Evolutionary conservation across 2,888 invertebrate genomes (phyloP).

Genomic region (Tyria jacobaeae): DNA sequence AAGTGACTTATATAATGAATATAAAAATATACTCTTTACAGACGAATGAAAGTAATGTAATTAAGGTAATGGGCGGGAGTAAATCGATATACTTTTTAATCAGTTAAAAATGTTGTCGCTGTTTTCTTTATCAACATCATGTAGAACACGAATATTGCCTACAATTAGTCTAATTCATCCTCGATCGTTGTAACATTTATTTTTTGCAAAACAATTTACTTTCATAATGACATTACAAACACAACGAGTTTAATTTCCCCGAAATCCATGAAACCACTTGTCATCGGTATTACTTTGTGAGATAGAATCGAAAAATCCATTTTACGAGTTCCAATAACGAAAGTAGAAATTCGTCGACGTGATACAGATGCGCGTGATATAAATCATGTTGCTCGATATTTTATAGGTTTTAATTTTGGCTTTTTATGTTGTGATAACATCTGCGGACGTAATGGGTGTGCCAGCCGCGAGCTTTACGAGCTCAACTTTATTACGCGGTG

Average conservation of each 20-base stretch:
- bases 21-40: background rate
- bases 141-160: background rate
- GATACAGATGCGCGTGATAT: conserved; percentile 62
- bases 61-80: conserved; percentile 31
- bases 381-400: conserved; percentile 78
- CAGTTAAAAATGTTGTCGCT: conserved; percentile 28
- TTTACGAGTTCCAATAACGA: conserved; percentile 68
- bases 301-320: conserved; percentile 54
- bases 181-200: conserved; percentile 5
- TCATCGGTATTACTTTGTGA: conserved; percentile 42
- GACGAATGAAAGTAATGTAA: conserved; percentile 23
- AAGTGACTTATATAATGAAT: background rate
- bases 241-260: conserved; percentile 35
- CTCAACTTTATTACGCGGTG: conserved; percentile 60
- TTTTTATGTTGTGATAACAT: conserved; percentile 83
- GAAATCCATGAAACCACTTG: conserved; percentile 42
- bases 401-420: conserved; percentile 80
- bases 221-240: conserved; percentile 23
- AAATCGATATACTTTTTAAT: conserved; percentile 25
- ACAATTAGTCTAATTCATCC: conserved; percentile 14
- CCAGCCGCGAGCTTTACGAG: conserved; percentile 70
- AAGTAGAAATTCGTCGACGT: conserved; percentile 64
- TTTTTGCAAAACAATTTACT: conserved; percentile 19
- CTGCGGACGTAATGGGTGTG: conserved; percentile 70
- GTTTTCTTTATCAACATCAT: conserved; percentile 4